phyloP scores from a whole-genome alignment of 1,140 invertebrate species.

The Belonocnema kinseyi region DNA sequence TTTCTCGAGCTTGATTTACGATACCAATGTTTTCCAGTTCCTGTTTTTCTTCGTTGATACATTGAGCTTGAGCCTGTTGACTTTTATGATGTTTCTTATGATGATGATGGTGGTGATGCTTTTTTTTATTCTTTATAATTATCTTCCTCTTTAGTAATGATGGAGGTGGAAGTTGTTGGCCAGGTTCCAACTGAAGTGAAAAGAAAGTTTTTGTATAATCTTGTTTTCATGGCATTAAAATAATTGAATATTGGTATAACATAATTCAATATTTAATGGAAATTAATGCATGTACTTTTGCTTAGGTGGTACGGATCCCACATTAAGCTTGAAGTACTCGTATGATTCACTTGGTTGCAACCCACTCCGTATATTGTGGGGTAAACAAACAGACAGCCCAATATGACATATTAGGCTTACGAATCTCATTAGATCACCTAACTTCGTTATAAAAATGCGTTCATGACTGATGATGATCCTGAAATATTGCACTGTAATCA shows the following conservation, averaged over 20 bases:
- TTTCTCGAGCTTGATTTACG: constrained; percentile 64
- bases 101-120: constrained; percentile 90
- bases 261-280: too few relatives aligned
- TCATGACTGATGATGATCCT: too few relatives aligned
- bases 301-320: too few relatives aligned
- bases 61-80: constrained; percentile 54
- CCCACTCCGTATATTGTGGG: too few relatives aligned
- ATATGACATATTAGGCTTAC: too few relatives aligned
- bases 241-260: neutral
- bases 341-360: too few relatives aligned
- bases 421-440: too few relatives aligned
- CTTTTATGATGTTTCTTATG: constrained; percentile 76
- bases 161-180: constrained; percentile 91
- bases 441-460: too few relatives aligned
- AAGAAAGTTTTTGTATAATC: neutral
- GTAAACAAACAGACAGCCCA: too few relatives aligned
- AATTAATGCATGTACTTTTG: too few relatives aligned
- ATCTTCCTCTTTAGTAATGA: constrained; percentile 91
- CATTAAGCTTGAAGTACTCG: too few relatives aligned
- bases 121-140: constrained; percentile 99
- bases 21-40: constrained; percentile 65
- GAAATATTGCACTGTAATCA: too few relatives aligned
- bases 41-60: constrained; percentile 59
- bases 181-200: constrained; percentile 80
- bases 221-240: neutral